Percentiles rank a stretch among this genome's conserved stretches.
Evolutionary conservation across 2,888 invertebrate species (phyloP).

Genomic region (Tolmerus cingulatus): DNA sequence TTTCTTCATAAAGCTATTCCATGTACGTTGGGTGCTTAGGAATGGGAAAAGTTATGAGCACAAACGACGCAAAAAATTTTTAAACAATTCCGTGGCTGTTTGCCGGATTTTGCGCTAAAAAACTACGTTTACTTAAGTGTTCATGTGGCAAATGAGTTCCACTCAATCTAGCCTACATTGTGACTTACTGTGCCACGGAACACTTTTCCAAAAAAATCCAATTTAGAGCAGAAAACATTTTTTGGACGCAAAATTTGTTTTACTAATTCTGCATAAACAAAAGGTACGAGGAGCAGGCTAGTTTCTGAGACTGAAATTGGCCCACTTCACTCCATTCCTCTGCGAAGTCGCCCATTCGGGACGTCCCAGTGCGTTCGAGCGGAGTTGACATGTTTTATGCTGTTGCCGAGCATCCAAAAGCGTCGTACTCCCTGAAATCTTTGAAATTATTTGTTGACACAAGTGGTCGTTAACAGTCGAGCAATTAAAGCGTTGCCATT

Average conservation of each 20-base stretch:
- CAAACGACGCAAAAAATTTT: neutral
- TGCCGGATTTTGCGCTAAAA: neutral
- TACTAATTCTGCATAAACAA: neutral
- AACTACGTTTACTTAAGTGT: neutral
- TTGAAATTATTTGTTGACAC: slow-evolving; percentile 43
- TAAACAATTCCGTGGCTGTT: neutral
- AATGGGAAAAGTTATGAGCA: neutral
- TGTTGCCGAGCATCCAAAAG: neutral
- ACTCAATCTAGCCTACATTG: neutral
- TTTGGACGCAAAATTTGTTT: neutral
- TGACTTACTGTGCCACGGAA: neutral
- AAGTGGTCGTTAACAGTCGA: slow-evolving; percentile 44
- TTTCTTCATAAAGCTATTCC: neutral
- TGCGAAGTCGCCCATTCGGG: neutral
- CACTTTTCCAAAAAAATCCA: neutral
- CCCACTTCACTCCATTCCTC: neutral
- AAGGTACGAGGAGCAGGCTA: neutral
- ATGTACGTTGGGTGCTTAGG: neutral
- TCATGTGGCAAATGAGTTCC: neutral
- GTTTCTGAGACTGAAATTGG: neutral
- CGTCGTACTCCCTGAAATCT: neutral
- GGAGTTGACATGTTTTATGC: neutral
- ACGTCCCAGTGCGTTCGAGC: neutral
- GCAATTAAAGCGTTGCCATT: slow-evolving; percentile 41
- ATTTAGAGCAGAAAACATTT: neutral